These are phyloP conservation scores for Bruchidius siliquastri DNA, from an alignment of 2,888 invertebrate genomes.

Conservation along the genomic window DNA sequence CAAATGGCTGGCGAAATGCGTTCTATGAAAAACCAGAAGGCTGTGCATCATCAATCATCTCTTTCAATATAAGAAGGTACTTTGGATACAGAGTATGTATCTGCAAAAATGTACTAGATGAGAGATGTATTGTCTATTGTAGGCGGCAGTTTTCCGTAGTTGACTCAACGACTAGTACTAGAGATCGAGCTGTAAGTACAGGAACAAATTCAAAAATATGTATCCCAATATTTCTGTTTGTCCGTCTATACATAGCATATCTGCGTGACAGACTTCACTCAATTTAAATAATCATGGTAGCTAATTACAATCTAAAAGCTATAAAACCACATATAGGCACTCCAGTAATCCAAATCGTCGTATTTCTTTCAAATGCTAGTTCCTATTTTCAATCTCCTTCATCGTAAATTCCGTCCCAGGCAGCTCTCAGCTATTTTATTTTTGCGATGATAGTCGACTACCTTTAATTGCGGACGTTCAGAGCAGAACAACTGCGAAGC, in stretches of 20 bases:
- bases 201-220: no score
- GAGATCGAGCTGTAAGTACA: no score
- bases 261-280: background rate
- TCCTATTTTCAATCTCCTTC: conserved; percentile 13
- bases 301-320: background rate
- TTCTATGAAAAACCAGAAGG: background rate
- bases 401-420: conserved; percentile 9
- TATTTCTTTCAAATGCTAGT: conserved; percentile 9
- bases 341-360: conserved; percentile 7
- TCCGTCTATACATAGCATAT: background rate
- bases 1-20: background rate
- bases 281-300: background rate
- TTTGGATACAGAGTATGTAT: background rate
- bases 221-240: no score
- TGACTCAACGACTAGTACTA: no score
- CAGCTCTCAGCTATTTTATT: conserved; percentile 8
- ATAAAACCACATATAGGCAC: background rate
- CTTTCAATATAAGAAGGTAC: background rate
- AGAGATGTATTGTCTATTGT: no score
- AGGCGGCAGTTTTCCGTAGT: no score
- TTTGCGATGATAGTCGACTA: conserved; percentile 12
- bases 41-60: background rate
- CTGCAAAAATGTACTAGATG: no score
- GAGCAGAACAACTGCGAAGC: conserved; percentile 15
- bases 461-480: conserved; percentile 19